Evolutionary conservation across 2,113 vertebrate species (phyloP), one percentile per base, ranked within the genome.

Genomic region (Lagopus leucura): DNA sequence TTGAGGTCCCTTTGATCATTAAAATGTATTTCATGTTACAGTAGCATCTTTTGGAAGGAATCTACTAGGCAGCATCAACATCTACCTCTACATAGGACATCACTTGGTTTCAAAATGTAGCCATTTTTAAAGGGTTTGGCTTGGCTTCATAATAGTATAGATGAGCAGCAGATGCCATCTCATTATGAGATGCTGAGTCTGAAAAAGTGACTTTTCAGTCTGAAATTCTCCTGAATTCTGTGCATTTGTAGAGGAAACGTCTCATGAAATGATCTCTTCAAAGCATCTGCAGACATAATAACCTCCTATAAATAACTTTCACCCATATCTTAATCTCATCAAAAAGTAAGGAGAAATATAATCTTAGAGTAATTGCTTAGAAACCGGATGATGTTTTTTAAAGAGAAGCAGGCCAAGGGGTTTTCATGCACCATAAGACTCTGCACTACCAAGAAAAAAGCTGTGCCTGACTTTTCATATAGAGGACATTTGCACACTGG

Each of bases 141-240:
- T 64, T 79, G 82, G 30, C 65, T 90, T 95, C 66, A 38, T 92
- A 67, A 4, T 19, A 83, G 67, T 30, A 57, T 20, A 69, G n/a
- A 69, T 36, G 76, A 78, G 71, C 65, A 71, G 34, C 19, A 78
- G 14, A 30, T 92, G 80, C 84, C 55, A 43, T 54, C 61, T 97
- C 74, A 45, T 74, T 92, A n/a, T 42, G 57, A 72, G n/a, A 38
- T 78, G 36, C 28, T 67, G 60, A 36, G 60, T 71, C 40, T 78
- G 69, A 85, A 90, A 96, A 87, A 54, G 25, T 28, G 42, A 52
- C 34, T 79, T 89, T 88, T 81, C 43, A 79, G 50, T 64, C 21
- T 76, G 42, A 88, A 74, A 71, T 70, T 80, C 40, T 66, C 63
- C 77, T 61, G 25, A 42, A 48, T 66, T 61, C 43, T 88, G 40